Evolutionary conservation across 2,113 vertebrate genomes (phyloP), one percentile per base, ranked within the genome.

Genomic region (Tachysurus vachellii): DNA sequence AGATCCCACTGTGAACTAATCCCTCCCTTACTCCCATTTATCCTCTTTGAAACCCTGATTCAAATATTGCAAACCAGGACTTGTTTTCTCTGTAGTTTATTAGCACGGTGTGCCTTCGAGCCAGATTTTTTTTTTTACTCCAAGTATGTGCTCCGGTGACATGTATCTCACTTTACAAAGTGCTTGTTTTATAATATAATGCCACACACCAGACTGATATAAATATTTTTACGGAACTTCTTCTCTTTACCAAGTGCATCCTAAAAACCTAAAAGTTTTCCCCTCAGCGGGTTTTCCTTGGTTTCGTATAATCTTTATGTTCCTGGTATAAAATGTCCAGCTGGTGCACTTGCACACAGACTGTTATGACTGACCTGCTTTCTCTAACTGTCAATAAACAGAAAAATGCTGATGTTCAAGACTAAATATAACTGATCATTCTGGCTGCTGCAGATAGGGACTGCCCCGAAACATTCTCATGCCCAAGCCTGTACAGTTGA

Each of bases 61-160:
- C 71, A 61, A 75, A 83, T 66, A 85, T 83, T 80, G 28, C 79
- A 87, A 88, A 89, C 81, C 64, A 86, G 79, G 68, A 64, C 53
- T 83, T 66, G 85, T 85, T 81, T 44, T 54, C 31, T 59, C n/a
- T 70, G 88, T 82, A 73, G 47, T 85, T 85, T 84, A 85, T 86
- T 80, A 75, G 64, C 26, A 17, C 21, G n/a, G 59, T 50, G 12
- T 31, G 16, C 68, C 77, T 79, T 75, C 0, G 2, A 77, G 84
- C 14, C 5, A 36, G 31, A 66, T 71, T 81, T 50, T 59, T 56
- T 23, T 75, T 73, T 82, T 44, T 31, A 53, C 79, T 14, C 26
- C 42, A 75, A 31, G 54, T 84, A 75, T 80, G 26, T 36, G 9
- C 56, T 47, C 36, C 47, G 47, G 19, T 5, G 10, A 42, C 26